phyloP scores from a whole-genome alignment of 2,113 vertebrate species.

The Glaucidium brasilianum region DNA sequence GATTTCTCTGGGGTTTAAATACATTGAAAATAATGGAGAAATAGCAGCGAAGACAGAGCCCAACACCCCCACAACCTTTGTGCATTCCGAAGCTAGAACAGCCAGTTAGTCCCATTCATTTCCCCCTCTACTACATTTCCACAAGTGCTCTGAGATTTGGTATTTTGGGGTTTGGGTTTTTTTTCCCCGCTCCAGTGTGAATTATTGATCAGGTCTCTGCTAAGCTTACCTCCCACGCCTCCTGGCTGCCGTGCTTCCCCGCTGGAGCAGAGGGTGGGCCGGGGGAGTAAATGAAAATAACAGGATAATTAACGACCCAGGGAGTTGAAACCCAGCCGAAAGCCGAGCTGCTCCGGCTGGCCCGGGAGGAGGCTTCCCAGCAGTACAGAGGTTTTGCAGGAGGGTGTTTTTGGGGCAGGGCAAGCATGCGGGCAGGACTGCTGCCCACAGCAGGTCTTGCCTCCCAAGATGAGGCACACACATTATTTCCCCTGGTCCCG shows the following conservation, averaged over 20 bases:
- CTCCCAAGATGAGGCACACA: neutral
- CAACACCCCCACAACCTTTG: no score
- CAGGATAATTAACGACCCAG: neutral
- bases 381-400: neutral
- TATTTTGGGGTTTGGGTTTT: neutral
- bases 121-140: neutral
- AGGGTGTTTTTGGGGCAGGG: neutral
- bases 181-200: neutral
- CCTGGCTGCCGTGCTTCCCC: neutral
- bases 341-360: neutral
- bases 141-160: rapidly evolving
- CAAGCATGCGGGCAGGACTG: neutral
- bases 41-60: neutral
- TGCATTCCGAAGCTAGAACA: neutral
- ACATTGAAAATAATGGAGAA: neutral
- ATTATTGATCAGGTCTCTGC: neutral
- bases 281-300: neutral
- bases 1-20: neutral
- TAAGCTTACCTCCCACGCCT: neutral
- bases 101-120: neutral
- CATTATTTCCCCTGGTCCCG: neutral
- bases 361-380: neutral
- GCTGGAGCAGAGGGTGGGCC: neutral
- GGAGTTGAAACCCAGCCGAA: neutral
- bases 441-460: neutral